Base-by-base conservation (phyloP, 2,113 vertebrate species). In the Glaucomys volans region DNA sequence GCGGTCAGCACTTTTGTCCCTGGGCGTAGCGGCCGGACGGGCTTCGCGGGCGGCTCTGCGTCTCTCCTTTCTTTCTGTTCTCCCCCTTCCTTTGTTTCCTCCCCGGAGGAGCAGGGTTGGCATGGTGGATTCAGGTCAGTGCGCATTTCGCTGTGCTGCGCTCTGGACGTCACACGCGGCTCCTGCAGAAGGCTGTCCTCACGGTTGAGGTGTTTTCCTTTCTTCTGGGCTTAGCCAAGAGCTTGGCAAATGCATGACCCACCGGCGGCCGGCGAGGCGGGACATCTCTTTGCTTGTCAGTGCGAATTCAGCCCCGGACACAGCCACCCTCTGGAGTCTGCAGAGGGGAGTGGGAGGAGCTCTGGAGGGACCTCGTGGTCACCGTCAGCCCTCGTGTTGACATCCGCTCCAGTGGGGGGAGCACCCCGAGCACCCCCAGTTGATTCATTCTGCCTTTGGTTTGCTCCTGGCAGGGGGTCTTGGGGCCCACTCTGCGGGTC, bases 161-260 rank as follows among this genome's bases (percentile, higher is more conserved):
- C 59, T 59, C 62, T 0, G n/a, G 52, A 17, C 67, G 69, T 42
- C 24, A 22, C 18, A 30, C 18, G 0, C 11, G 1, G 87, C 50
- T 32, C 90, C 66, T 0, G 10, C 67, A 28, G 84, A 4, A 8
- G 57, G 1, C 4, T 47, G 13, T 57, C 20, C 87, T 82, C 37
- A 4, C 3, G 59, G 71, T 94, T 62, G 72, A 26, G 52, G 22
- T 30, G 2, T n/a, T 83, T 52, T 67, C 87, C 44, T 57, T 96
- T 85, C 74, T 90, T n/a, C 86, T 26, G 0, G 54, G 71, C 92
- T 91, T 64, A 26, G 11, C 75, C 14, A 37, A 75, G 84, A 93
- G 26, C 37, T 93, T 35, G 79, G 84, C 86, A 85, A 98, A 97
- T 74, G 75, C 76, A 54, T n/a, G 62, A 24, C 47, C 93, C n/a